These are phyloP conservation scores for Bedellia somnulentella DNA, from an alignment of 2,888 invertebrate species.

Conservation along the genomic window DNA sequence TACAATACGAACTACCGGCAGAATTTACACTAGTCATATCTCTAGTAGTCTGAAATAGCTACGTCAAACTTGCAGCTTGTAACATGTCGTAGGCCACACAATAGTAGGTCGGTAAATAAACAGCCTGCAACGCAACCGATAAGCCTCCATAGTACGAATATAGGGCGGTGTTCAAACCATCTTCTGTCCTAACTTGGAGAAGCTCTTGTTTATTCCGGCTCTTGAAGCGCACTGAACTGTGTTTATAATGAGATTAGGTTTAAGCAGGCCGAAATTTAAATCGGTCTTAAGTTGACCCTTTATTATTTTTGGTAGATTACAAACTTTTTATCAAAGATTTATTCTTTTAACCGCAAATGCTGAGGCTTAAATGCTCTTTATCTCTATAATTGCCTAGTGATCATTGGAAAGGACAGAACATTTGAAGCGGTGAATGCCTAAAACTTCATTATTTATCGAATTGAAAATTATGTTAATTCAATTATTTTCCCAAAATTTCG, in stretches of 20 bases:
- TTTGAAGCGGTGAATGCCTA: too few species aligned
- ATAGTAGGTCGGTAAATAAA: slow-evolving; percentile 45
- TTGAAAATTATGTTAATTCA: too few species aligned
- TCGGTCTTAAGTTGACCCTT: slow-evolving; percentile 33
- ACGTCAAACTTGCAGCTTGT: too few species aligned
- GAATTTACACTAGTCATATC: slow-evolving; percentile 13
- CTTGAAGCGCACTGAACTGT: slow-evolving; percentile 40
- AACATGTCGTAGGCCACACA: slow-evolving; percentile 17
- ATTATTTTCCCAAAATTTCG: too few species aligned
- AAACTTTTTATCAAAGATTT: too few species aligned
- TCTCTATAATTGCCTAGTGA: too few species aligned
- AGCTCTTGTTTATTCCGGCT: slow-evolving; percentile 18
- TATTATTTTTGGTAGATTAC: neutral
- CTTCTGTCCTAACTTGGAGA: too few species aligned
- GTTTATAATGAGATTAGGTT: slow-evolving; percentile 42
- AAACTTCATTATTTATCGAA: too few species aligned
- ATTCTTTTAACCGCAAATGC: too few species aligned
- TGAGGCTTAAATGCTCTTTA: too few species aligned
- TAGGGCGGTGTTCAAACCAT: slow-evolving; percentile 1
- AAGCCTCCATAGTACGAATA: slow-evolving; percentile 20
- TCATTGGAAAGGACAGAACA: too few species aligned
- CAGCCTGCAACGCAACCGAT: slow-evolving; percentile 49
- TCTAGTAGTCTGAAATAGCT: too few species aligned
- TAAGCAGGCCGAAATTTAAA: slow-evolving; percentile 51
- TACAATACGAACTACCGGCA: slow-evolving; percentile 3